Base-by-base conservation (phyloP, 2,888 invertebrate species). In the Lagria hirta region DNA sequence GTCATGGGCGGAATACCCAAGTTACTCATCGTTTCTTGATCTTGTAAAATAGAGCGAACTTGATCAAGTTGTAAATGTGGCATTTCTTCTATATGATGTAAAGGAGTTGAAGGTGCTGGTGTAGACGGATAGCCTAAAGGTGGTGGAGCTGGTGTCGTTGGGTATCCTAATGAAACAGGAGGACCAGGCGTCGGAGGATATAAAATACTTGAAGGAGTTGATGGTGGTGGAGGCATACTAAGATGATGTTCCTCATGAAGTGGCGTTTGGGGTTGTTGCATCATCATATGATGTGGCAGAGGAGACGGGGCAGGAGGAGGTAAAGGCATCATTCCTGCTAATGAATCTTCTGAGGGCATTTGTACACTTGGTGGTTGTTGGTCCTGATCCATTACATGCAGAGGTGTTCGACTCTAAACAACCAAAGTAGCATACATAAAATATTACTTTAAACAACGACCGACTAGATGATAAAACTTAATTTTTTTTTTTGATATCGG, bases 61-160 rank as follows among this genome's bases (percentile, higher is more conserved):
- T 81, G 82, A 62, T 82, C 83, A 2, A 77, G 75, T 29, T 78
- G 78, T 59, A 84, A 68, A 64, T 83, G 82, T 43, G 84, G 84
- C 69, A 79, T 76, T 57, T 80, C 79, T 36, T 73, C 73, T 35
- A 73, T 67, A 43, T 66, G 65, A 64, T 68, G 68, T 57, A 74
- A 52, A 45, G 73, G 69, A 22, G 70, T 68, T 3, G 68, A 62
- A 1, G 68, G 66, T 10, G 59, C 68, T 0, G 71, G 69, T 1
- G 74, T 73, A 57, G 40, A 27, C 8, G 57, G 57, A 20, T 52
- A 55, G 6, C 48, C 50, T 18, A 35, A 26, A 16, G 33, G 35
- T 5, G 53, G 44, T 10, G 40, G 42, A 8, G 32, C 38, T 3
- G 58, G 55, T 13, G 57, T 52, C 3, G 42, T 40, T 3, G 58